Percentiles rank a stretch among this genome's conserved stretches.
Evolutionary conservation across 1,140 invertebrate species (phyloP).

Genomic region (Drosophila sproati): DNA sequence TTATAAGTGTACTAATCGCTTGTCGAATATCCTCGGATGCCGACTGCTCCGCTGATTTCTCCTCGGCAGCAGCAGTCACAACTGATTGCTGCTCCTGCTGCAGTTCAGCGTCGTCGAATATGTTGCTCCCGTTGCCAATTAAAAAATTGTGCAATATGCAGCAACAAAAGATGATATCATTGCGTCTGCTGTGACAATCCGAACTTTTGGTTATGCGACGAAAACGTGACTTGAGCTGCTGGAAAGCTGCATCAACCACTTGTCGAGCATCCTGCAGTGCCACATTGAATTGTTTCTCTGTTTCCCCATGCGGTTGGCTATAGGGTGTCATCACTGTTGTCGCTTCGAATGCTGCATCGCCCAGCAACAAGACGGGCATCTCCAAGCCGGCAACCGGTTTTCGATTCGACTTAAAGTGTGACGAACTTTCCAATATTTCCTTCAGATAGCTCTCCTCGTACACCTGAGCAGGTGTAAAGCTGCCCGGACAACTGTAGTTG

Average conservation of each 20-base stretch:
- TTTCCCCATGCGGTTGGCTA: no score
- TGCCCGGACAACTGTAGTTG: not conserved
- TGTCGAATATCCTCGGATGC: not conserved
- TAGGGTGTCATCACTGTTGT: constrained; percentile 9
- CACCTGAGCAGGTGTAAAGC: not conserved
- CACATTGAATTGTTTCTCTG: not conserved
- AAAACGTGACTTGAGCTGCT: not conserved
- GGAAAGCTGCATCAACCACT: not conserved
- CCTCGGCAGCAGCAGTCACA: not conserved
- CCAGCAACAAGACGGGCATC: not conserved
- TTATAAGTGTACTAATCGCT: not conserved
- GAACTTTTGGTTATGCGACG: not conserved
- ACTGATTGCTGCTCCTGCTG: not conserved
- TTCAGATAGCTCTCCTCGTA: not conserved
- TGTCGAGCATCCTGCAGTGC: not conserved
- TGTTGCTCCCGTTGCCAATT: not conserved
- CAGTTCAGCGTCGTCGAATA: not conserved
- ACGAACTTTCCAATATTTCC: not conserved
- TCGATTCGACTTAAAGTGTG: not conserved
- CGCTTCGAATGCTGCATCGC: not conserved
- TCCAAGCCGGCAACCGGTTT: not conserved
- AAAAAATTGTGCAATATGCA: constrained; percentile 15
- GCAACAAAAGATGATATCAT: not conserved
- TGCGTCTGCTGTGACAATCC: not conserved
- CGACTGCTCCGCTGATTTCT: not conserved